These are phyloP conservation scores for Enteromius anoplus DNA, from an alignment of 2,797 vertebrate species.

Conservation along the genomic window DNA sequence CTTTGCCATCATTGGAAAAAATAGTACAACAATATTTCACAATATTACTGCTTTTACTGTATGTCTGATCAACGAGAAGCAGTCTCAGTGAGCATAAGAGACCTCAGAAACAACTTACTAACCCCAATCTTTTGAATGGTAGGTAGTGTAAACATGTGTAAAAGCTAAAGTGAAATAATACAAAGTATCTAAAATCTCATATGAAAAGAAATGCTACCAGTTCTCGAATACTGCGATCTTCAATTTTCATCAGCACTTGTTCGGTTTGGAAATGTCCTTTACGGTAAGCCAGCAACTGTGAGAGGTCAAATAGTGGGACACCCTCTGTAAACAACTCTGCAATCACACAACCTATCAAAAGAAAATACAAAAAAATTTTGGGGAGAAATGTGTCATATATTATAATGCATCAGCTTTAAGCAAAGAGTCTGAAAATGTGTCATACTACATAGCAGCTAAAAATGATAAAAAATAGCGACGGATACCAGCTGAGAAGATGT, in stretches of 20 bases:
- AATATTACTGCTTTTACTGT: not conserved
- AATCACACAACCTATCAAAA: slow-evolving; percentile 90
- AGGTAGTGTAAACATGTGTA: not conserved
- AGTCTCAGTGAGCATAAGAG: not conserved
- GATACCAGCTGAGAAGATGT: slow-evolving; percentile 97
- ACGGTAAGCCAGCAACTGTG: slow-evolving; percentile 94
- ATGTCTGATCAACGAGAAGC: not conserved
- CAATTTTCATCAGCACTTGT: slow-evolving; percentile 92
- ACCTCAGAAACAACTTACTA: not conserved
- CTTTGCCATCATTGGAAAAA: not conserved
- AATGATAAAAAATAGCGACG: not conserved
- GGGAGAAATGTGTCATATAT: not conserved
- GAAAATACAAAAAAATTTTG: slow-evolving; percentile 12
- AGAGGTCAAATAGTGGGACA: slow-evolving; percentile 94
- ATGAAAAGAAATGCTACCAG: slow-evolving; percentile 76
- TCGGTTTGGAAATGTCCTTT: slow-evolving; percentile 94
- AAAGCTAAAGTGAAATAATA: not conserved
- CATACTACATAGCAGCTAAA: not conserved
- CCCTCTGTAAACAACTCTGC: slow-evolving; percentile 97
- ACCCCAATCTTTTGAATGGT: not conserved
- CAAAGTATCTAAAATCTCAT: not conserved
- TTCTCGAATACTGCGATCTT: slow-evolving; percentile 89
- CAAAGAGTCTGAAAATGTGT: not conserved
- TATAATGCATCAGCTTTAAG: not conserved
- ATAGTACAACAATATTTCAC: not conserved